Evolutionary conservation across 2,888 invertebrate genomes (phyloP).

Genomic region (Yponomeuta evonymella): DNA sequence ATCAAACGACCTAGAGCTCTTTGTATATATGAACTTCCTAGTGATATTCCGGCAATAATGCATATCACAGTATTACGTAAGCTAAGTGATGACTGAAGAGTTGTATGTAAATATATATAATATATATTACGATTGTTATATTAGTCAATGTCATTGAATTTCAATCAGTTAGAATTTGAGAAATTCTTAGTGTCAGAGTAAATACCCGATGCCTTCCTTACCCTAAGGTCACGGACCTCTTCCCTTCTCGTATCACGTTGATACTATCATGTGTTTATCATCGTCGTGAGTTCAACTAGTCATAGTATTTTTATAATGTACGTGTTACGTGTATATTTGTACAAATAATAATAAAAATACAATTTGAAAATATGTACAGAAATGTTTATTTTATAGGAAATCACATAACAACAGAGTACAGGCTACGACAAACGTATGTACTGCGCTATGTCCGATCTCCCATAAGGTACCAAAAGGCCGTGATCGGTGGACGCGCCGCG

Average conservation of each 20-base stretch:
- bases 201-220: conserved; percentile 33
- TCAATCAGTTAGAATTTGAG: conserved; percentile 41
- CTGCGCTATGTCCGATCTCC: conserved; percentile 52
- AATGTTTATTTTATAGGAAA: conserved; percentile 70
- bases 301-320: conserved; percentile 47
- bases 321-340: conserved; percentile 22
- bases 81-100: conserved; percentile 53
- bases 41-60: conserved; percentile 72
- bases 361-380: conserved; percentile 73
- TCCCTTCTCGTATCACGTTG: not conserved
- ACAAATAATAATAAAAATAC: conserved; percentile 70
- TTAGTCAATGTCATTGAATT: not conserved
- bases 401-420: conserved; percentile 58
- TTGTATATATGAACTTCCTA: conserved; percentile 33
- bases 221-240: not conserved
- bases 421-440: conserved; percentile 51
- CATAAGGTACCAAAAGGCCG: conserved; percentile 51
- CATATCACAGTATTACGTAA: conserved; percentile 46
- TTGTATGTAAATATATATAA: conserved; percentile 34
- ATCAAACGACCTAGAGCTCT: conserved; percentile 12
- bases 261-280: conserved; percentile 4
- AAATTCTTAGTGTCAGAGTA: conserved; percentile 47
- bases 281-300: conserved; percentile 8
- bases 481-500: conserved; percentile 28
- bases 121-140: conserved; percentile 31